Evolutionary conservation across 2,888 invertebrate species (phyloP).

Genomic region (Melipona beecheii): DNA sequence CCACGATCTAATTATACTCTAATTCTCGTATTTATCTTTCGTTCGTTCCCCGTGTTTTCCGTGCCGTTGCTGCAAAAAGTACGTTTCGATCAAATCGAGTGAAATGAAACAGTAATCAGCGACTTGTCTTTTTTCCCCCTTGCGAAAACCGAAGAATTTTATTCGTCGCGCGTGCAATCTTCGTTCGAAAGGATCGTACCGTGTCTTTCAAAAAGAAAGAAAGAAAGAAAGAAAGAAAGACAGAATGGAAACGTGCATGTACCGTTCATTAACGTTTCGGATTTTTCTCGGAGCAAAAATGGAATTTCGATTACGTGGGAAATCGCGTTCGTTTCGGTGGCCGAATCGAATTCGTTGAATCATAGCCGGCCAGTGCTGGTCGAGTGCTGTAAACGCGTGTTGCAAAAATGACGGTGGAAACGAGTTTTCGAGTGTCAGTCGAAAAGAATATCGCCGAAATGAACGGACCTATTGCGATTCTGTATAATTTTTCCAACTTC

Average conservation of each 20-base stretch:
- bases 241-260: neutral
- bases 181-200: neutral
- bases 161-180: neutral
- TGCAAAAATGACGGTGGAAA: conserved; percentile 35
- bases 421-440: conserved; percentile 29
- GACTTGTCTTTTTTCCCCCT: neutral
- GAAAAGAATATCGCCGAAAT: neutral
- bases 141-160: neutral
- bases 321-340: conserved; percentile 42
- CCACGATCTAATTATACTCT: no score
- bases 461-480: neutral
- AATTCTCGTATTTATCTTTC: no score
- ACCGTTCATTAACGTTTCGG: conserved; percentile 18
- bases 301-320: conserved; percentile 40
- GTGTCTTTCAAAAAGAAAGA: neutral
- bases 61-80: no score
- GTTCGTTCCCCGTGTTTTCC: no score
- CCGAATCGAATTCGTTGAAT: conserved; percentile 41
- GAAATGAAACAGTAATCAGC: no score
- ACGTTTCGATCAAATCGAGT: no score
- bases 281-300: conserved; percentile 15
- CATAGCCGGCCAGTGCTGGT: conserved; percentile 8
- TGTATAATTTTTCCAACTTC: neutral
- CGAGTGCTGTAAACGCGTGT: conserved; percentile 25
- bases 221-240: no score